Percentiles rank a stretch among this genome's conserved stretches.
Evolutionary conservation across 2,797 vertebrate genomes (phyloP).

Genomic region (Darevskia mixta): DNA sequence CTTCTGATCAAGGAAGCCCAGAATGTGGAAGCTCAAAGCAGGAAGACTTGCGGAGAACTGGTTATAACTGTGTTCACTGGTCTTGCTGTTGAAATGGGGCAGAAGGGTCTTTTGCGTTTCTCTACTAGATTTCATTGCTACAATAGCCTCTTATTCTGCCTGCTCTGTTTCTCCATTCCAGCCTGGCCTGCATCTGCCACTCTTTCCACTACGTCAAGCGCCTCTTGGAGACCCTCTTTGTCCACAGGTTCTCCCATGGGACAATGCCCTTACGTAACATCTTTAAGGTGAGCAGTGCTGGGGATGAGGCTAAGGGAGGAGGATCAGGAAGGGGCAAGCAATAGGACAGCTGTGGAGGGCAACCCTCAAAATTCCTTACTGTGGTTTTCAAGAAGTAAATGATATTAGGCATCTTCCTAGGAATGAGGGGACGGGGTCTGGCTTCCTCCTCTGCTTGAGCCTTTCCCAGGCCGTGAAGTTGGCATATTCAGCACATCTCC

Average conservation of each 20-base stretch:
- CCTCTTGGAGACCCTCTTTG: constrained; percentile 93
- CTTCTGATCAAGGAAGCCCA: background rate
- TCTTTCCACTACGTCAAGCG: constrained; percentile 96
- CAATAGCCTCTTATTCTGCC: background rate
- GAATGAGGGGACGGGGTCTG: background rate
- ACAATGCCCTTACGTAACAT: constrained; percentile 95
- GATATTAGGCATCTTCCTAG: background rate
- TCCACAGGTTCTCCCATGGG: constrained; percentile 94
- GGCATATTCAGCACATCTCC: background rate
- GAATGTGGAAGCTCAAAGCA: background rate
- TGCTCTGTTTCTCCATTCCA: constrained; percentile 61
- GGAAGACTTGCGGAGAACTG: background rate
- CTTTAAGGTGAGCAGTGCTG: constrained; percentile 86
- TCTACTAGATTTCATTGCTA: background rate
- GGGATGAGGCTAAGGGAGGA: background rate
- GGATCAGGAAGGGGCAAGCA: background rate
- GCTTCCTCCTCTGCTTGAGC: background rate
- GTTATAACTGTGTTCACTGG: background rate
- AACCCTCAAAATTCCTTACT: background rate
- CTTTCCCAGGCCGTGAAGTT: background rate
- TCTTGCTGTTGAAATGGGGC: background rate
- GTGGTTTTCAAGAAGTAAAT: background rate
- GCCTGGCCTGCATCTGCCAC: constrained; percentile 93
- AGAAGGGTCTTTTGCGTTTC: background rate
- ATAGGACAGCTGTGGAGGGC: background rate